Conservation (phyloP, 2,888 invertebrate species). For the Mellilla xanthometata region DNA sequence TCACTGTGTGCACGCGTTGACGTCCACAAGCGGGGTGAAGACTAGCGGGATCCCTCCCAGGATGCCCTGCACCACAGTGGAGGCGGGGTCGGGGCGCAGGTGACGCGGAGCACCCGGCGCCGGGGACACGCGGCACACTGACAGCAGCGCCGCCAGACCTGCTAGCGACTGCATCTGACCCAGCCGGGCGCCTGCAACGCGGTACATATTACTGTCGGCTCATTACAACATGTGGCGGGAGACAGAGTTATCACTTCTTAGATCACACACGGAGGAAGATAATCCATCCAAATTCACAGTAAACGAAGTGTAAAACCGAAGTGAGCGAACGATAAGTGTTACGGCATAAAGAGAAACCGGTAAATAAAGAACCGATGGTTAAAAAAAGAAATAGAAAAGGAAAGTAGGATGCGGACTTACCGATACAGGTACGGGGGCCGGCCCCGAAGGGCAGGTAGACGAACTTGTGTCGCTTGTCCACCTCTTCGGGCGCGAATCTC, state of each 20-base stretch:
- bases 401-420: too few species aligned
- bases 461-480: constrained; percentile 40
- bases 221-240: too few species aligned
- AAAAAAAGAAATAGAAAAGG: too few species aligned
- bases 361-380: too few species aligned
- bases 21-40: constrained; percentile 26
- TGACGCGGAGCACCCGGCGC: constrained; percentile 38
- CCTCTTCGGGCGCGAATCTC: constrained; percentile 47
- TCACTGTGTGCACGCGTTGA: too few species aligned
- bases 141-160: constrained; percentile 57
- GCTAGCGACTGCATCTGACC: constrained; percentile 66
- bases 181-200: constrained; percentile 59
- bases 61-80: constrained; percentile 50
- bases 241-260: too few species aligned
- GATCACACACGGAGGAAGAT: too few species aligned
- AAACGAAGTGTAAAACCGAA: too few species aligned
- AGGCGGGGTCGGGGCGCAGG: constrained; percentile 46
- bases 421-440: constrained; percentile 62
- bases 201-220: too few species aligned
- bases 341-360: too few species aligned
- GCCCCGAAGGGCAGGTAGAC: constrained; percentile 62
- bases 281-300: too few species aligned
- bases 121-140: constrained; percentile 45
- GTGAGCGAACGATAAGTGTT: too few species aligned
- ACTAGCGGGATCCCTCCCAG: constrained; percentile 52